Base-by-base conservation (phyloP, 1,140 invertebrate genomes). In the Apis laboriosa region DNA sequence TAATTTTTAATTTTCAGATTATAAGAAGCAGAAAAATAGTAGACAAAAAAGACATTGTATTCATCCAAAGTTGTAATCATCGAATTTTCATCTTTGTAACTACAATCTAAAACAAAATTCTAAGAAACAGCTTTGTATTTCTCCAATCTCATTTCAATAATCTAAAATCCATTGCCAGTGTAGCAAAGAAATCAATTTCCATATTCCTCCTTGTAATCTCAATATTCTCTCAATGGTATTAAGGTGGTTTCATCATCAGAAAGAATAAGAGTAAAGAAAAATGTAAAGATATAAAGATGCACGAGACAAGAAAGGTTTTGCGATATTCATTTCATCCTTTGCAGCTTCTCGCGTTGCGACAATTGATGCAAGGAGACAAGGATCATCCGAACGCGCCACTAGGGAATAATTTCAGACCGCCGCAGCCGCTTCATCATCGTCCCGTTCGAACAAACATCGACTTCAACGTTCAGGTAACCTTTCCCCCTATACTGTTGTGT, bases 381-480 rank as follows among this genome's bases (percentile, higher is more conserved):
- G 96, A 96, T 87, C 96, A 97, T 92, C 97, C 97, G 19, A 98
- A 98, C 94, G 97, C 97, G 74, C 97, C 97, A 24, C 95, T 99
- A 90, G 98, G 97, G 84, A 98, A 98, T 95, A 99, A 99, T 95
- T 98, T 97, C 92, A 95, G 98, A 92, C 98, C 98, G 51, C 96
- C 97, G 4, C 98, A 99, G 92, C 96, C 97, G 53, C 95, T 99
- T 43, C 97, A 99, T 94, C 97, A 98, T 94, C 96, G 98, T 86
- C 97, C 98, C 21, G 96, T 99, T 71, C 95, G 98, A 92, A 99
- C 98, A 74, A 99, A 99, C 94, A 99, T 99, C 92, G 98, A 99
- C 94, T 99, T 99, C 93, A 97, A 96, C 90, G 95, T 96, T 91
- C 97, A 96, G 95, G 94, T 93, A 92, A 92, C 85, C n/a, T 19